Evolutionary conservation across 64 coral and sea anemone species (phyloP).

Genomic region (Montipora efflorescens): DNA sequence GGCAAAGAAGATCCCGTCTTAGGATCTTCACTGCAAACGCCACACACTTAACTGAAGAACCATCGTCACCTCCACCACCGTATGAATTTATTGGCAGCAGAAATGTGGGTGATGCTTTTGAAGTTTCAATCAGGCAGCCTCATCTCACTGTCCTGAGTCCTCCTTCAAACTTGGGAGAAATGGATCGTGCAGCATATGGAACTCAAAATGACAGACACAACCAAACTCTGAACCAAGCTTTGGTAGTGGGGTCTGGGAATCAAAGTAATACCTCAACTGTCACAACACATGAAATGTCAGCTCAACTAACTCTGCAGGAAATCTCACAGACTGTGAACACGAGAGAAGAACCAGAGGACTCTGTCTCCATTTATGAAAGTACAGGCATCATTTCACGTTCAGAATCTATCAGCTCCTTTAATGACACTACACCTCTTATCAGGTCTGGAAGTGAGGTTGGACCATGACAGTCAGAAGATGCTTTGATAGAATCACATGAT

Average conservation of each 20-base stretch:
- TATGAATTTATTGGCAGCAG: not conserved
- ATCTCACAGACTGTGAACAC: not conserved
- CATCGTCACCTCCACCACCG: conserved; percentile 74
- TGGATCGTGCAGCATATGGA: not conserved
- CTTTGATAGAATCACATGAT: not conserved
- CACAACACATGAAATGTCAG: not conserved
- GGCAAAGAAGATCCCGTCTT: conserved; percentile 41
- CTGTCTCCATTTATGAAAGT: not conserved
- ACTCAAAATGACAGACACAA: not conserved
- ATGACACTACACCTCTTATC: conserved; percentile 26
- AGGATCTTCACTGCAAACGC: conserved; percentile 59
- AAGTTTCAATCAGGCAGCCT: conserved; percentile 6
- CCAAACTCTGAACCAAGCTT: not conserved
- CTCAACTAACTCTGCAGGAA: not conserved
- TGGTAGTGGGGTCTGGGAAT: not conserved
- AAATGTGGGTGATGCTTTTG: not conserved
- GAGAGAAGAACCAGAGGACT: not conserved
- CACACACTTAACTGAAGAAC: conserved; percentile 62
- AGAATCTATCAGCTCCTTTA: conserved; percentile 27
- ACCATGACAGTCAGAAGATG: conserved; percentile 2
- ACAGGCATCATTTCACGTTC: conserved; percentile 9
- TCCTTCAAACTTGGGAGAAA: not conserved
- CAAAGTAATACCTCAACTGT: not conserved
- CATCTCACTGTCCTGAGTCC: not conserved
- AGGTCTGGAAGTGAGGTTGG: conserved; percentile 24